A percentile compares a stretch with the other conserved stretches of the same genome.
These are phyloP conservation scores for Stenodera caucasica DNA, from an alignment of 2,888 invertebrate genomes.

Conservation along the genomic window DNA sequence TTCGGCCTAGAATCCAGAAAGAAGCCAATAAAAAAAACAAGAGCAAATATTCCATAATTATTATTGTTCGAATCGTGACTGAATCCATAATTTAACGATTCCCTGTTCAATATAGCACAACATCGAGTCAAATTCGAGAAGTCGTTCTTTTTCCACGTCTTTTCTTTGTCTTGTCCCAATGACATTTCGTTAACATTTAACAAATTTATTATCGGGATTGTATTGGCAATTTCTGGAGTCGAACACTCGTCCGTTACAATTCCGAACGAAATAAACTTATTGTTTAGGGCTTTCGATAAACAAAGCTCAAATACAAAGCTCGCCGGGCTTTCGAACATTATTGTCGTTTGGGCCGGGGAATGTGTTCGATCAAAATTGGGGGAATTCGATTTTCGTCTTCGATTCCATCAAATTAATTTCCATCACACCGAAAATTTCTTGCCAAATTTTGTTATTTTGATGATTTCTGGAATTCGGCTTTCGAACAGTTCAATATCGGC, in stretches of 20 bases:
- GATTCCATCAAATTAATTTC: too few relatives aligned
- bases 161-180: not conserved
- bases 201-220: not conserved
- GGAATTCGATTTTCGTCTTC: too few relatives aligned
- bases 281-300: not conserved
- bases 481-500: too few relatives aligned
- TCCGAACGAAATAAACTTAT: not conserved
- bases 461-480: too few relatives aligned
- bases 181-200: conserved; percentile 6
- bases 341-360: too few relatives aligned
- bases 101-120: not conserved
- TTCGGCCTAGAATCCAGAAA: too few relatives aligned
- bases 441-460: too few relatives aligned
- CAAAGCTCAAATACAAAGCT: not conserved
- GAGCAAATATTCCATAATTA: not conserved
- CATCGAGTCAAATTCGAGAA: too few relatives aligned
- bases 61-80: not conserved
- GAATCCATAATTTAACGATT: not conserved
- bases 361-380: too few relatives aligned
- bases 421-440: too few relatives aligned
- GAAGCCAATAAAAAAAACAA: too few relatives aligned
- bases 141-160: not conserved
- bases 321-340: too few relatives aligned
- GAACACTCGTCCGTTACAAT: not conserved
- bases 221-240: not conserved